Conservation (phyloP, 2,797 vertebrate genomes). For the Pipistrellus nathusii region DNA sequence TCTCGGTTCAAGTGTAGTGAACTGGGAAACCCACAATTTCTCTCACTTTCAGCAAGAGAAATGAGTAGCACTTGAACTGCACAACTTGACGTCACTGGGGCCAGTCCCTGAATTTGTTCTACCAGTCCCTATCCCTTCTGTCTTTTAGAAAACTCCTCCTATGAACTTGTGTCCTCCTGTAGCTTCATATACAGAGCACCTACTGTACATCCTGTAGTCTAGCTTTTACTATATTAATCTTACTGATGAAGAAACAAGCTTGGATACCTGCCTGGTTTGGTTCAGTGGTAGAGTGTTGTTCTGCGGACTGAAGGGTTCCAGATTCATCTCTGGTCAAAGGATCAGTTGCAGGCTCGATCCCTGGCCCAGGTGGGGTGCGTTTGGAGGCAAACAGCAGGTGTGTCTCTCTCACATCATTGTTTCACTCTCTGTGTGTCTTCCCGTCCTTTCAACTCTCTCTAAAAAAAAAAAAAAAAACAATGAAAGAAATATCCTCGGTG, state of each 20-base stretch:
- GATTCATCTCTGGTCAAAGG: too few species aligned
- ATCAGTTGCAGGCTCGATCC: too few species aligned
- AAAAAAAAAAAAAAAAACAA: too few species aligned
- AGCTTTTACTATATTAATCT: background rate
- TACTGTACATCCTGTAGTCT: background rate
- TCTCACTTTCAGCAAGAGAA: background rate
- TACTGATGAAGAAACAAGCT: background rate
- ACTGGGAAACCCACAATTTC: background rate
- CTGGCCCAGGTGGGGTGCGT: too few species aligned
- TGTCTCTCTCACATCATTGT: too few species aligned
- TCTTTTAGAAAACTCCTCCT: background rate
- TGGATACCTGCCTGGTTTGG: too few species aligned
- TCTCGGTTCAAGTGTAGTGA: background rate
- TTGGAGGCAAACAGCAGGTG: too few species aligned
- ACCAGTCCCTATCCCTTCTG: background rate
- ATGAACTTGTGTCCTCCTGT: background rate
- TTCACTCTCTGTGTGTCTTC: too few species aligned
- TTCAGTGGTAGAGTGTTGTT: too few species aligned
- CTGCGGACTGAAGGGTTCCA: too few species aligned
- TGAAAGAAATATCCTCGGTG: too few species aligned
- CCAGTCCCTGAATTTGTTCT: background rate
- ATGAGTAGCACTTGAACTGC: background rate
- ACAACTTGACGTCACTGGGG: background rate
- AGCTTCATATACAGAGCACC: background rate
- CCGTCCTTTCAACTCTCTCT: too few species aligned